Evolutionary conservation across 2,797 vertebrate species (phyloP), one percentile per base, ranked within the genome.

Genomic region (Potorous gilbertii): DNA sequence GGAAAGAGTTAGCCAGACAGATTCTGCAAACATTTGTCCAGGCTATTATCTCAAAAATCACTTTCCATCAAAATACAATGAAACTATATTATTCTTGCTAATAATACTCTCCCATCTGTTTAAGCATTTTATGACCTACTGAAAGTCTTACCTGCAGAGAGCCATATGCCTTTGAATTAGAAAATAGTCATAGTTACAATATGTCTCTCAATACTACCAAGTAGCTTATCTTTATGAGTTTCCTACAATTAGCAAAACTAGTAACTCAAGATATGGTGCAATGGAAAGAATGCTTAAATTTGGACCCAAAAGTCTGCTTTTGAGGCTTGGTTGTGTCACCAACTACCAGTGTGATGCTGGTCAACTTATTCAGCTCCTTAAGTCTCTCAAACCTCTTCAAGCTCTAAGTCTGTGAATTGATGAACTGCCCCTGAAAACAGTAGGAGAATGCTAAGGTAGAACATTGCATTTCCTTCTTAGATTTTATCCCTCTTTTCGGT

Each of bases 101-200:
- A 97, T 98, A 97, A 96, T 95, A 95, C 92, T 95, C 94, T 96
- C 91, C 90, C 96, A 97, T 98, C 97, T 98, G 97, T 95, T 98
- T 97, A 97, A 96, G 92, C 54, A 94, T 96, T 98, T 97, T 97
- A 95, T 90, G 96, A 56, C 62, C 90, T 87, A 95, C 54, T 56
- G 93, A 97, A 97, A 97, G 91, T 55, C 54, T 11, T 94, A 96
- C 92, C 96, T 97, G 40, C 56, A 93, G 92, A 96, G 40, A 89
- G 55, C 55, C 96, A 96, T 90, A 94, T 91, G 93, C 14, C 56
- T 97, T 87, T 94, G 94, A 97, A 96, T 97, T 96, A 91, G 94
- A 91, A 96, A 97, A 90, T 27, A 96, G 54, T 95, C 93, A 50
- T 74, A 96, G 91, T 55, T 95, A 90, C 91, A 96, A 92, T 62